phyloP scores from a whole-genome alignment of 1,140 invertebrate genomes.

The Tenebrio molitor region DNA sequence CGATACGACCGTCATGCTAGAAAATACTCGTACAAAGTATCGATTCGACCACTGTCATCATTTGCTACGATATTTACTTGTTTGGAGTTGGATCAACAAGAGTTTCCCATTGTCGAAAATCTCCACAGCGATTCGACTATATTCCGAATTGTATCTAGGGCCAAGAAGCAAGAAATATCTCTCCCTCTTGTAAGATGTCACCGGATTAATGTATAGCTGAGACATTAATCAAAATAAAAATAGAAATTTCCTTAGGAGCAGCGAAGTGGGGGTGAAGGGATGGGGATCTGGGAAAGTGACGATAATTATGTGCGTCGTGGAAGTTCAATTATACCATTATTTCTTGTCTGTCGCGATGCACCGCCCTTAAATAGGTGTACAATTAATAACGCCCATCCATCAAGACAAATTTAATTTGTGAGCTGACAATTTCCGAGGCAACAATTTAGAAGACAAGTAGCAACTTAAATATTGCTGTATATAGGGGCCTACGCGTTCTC shows the following conservation, averaged over 20 bases:
- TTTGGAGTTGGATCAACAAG: no score
- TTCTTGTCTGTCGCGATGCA: conserved; percentile 14
- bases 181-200: no score
- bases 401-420: conserved; percentile 35
- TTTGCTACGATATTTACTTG: no score
- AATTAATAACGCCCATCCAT: conserved; percentile 33
- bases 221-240: no score
- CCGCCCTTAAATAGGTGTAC: conserved; percentile 18
- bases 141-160: no score
- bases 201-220: no score
- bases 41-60: no score
- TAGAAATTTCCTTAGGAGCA: no score
- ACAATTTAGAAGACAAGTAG: conserved; percentile 36
- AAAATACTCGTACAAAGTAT: neutral
- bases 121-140: no score
- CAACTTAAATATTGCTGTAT: conserved; percentile 32
- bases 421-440: conserved; percentile 28
- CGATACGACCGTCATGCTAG: neutral
- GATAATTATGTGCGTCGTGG: conserved; percentile 13
- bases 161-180: no score
- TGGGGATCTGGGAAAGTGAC: neutral
- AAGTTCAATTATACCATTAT: neutral
- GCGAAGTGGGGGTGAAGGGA: no score
- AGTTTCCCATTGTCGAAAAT: no score
- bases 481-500: conserved; percentile 23